Conservation (phyloP, 1,140 invertebrate species). For the Zaprionus tsacasi region DNA sequence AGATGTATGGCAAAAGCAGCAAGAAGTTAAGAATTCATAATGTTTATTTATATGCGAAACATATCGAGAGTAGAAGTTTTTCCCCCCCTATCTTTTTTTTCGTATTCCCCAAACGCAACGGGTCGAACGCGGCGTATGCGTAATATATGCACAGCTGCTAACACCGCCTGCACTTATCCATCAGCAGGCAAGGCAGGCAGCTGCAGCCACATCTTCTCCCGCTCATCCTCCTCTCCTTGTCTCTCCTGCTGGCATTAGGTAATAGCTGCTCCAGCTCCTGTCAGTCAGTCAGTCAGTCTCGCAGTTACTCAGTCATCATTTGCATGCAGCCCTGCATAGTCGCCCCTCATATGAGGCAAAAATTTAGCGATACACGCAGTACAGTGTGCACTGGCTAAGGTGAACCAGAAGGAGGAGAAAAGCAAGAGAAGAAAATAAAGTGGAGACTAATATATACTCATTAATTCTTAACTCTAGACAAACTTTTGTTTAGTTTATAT, state of each 20-base stretch:
- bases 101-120: neutral
- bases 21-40: slow-evolving; percentile 83
- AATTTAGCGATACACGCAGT: slow-evolving; percentile 26
- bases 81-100: neutral
- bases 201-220: slow-evolving; percentile 37
- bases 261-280: slow-evolving; percentile 66
- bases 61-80: slow-evolving; percentile 76
- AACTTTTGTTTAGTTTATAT: no score
- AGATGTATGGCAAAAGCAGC: slow-evolving; percentile 75
- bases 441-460: no score
- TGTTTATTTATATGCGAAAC: slow-evolving; percentile 83
- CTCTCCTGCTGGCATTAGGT: slow-evolving; percentile 64
- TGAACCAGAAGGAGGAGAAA: neutral
- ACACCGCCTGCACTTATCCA: slow-evolving; percentile 71
- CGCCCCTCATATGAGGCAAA: slow-evolving; percentile 6
- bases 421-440: neutral
- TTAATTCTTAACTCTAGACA: no score
- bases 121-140: slow-evolving; percentile 65
- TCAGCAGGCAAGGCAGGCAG: slow-evolving; percentile 50
- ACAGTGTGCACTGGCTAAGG: neutral
- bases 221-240: neutral
- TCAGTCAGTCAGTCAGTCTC: slow-evolving; percentile 48
- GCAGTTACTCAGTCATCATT: slow-evolving; percentile 79
- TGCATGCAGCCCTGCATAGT: slow-evolving; percentile 47
- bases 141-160: slow-evolving; percentile 70